Percentiles rank a stretch among this genome's conserved stretches.
phyloP scores from a whole-genome alignment of 2,888 invertebrate genomes.

The Spilosoma lubricipeda region DNA sequence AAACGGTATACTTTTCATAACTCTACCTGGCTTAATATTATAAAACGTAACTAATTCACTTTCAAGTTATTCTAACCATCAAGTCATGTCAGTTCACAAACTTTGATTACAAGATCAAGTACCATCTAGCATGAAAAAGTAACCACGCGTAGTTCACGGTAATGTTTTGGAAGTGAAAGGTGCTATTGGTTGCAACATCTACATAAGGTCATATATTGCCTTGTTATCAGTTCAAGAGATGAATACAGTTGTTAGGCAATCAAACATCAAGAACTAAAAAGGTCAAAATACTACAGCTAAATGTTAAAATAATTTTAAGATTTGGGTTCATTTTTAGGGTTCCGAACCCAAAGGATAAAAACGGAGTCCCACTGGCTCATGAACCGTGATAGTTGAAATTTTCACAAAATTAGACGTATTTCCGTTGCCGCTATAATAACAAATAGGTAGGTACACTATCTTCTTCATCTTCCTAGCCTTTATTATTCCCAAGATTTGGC shows the following conservation, averaged over 20 bases:
- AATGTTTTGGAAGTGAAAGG: constrained; percentile 2
- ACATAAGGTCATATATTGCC: neutral
- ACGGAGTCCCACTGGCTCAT: no score
- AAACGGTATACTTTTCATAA: no score
- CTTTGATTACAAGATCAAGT: neutral
- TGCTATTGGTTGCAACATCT: neutral
- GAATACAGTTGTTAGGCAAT: neutral
- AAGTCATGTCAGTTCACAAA: neutral
- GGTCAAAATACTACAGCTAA: neutral
- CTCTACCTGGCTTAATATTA: no score
- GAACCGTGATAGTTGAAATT: no score
- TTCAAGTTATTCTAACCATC: neutral
- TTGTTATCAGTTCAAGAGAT: constrained; percentile 3
- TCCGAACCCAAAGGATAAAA: no score
- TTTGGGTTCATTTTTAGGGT: neutral
- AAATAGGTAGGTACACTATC: no score
- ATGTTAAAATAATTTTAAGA: neutral
- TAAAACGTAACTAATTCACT: neutral
- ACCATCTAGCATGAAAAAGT: neutral
- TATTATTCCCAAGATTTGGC: no score
- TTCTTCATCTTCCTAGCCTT: no score
- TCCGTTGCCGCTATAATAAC: no score
- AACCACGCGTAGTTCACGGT: neutral
- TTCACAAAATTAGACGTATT: no score
- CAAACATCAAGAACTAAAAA: neutral